Evolutionary conservation across 2,888 invertebrate genomes (phyloP).

Genomic region (Trachelus stipa): DNA sequence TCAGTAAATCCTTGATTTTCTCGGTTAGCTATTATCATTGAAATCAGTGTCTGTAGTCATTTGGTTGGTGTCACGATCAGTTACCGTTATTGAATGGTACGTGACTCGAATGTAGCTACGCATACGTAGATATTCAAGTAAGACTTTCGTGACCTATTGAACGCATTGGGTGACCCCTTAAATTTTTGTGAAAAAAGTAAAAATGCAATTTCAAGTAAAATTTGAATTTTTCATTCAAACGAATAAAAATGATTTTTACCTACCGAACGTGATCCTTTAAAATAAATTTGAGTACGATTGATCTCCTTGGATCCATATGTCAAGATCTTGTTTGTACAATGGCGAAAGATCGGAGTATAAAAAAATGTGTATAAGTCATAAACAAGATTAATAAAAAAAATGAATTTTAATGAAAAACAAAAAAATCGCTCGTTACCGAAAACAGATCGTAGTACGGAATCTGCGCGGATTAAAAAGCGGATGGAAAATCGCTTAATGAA

Average conservation of each 20-base stretch:
- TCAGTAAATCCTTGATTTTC: neutral
- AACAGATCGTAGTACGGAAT: neutral
- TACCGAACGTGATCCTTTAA: neutral
- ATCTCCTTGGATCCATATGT: too few species aligned
- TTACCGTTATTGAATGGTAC: neutral
- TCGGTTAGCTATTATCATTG: neutral
- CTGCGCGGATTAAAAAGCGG: neutral
- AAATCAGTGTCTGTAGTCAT: neutral
- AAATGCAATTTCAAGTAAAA: neutral
- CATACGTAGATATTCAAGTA: neutral
- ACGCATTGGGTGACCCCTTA: slow-evolving; percentile 6
- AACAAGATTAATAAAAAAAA: neutral
- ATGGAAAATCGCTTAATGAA: slow-evolving; percentile 22
- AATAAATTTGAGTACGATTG: neutral
- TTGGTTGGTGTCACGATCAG: neutral
- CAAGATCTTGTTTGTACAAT: neutral
- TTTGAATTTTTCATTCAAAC: neutral
- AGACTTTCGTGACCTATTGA: slow-evolving; percentile 17
- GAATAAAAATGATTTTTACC: neutral
- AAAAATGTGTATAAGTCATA: neutral
- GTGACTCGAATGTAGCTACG: neutral
- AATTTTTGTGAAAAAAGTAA: neutral
- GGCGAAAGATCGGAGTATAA: neutral
- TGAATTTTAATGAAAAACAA: neutral
- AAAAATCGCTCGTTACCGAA: neutral